Evolutionary conservation across 2,888 invertebrate species (phyloP), one percentile per base, ranked within the genome.

Genomic region (Diaprepes abbreviatus): DNA sequence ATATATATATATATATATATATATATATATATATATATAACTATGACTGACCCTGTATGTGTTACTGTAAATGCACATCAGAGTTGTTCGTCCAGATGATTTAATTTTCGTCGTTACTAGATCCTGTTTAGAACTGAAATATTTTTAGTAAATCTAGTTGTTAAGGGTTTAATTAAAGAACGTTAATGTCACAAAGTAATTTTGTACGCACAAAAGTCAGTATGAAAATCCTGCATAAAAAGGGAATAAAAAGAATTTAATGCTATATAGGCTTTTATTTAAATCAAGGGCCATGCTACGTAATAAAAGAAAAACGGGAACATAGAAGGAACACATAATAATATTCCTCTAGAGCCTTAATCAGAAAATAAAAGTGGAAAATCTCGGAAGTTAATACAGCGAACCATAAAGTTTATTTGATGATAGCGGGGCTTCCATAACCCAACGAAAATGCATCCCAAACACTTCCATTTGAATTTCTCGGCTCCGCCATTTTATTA

Each of bases 401-500:
- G 65, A 38, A 64, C 70, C 74, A 73, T 77, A 76, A 77, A 77
- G 70, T 78, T 78, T 77, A 78, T 77, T 75, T 75, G 77, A 75
- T 71, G 76, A 75, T 75, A 71, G 75, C 74, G 68, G 66, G 58
- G 71, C 48, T 66, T 64, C 73, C 74, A 72, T 75, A 73, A 74
- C 73, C 74, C 66, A 55, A 62, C 66, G 72, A 67, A 71, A 74
- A 71, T 73, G 75, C 74, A 74, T 74, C 69, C 52, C 71, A 72
- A 77, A 71, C 71, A 71, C 71, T 74, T 72, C 74, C 75, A 77
- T 77, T 77, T 74, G 75, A 74, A 75, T 76, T 71, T 74, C 74
- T 73, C 73, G 10, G 55, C 66, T 70, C 60, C 78, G 75, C 77
- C 78, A 77, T 80, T 79, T 79, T 79, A 79, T 80, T 79, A 77